Percentiles rank a stretch among this genome's conserved stretches.
phyloP scores from a whole-genome alignment of 1,140 invertebrate species.

The Aleiodes sp. region DNA sequence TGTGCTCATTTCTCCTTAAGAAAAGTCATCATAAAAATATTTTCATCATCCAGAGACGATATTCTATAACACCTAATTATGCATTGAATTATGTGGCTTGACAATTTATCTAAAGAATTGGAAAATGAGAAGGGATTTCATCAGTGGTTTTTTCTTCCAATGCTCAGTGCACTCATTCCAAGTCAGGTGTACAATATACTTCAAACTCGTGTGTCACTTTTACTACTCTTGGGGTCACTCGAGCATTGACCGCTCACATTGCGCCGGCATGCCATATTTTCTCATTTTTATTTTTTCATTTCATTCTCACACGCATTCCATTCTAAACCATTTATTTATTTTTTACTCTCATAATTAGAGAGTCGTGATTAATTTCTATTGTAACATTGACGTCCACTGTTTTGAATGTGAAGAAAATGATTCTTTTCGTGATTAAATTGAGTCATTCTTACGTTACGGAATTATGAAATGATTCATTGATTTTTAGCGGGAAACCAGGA shows the following conservation, averaged over 20 bases:
- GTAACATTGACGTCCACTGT: no score
- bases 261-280: not conserved
- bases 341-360: not conserved
- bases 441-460: not conserved
- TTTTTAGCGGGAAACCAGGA: not conserved
- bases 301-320: conserved; percentile 19
- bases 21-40: no score
- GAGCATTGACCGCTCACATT: conserved; percentile 56
- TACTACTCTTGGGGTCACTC: conserved; percentile 60
- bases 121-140: no score
- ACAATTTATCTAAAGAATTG: no score
- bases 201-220: conserved; percentile 55
- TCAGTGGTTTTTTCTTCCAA: not conserved
- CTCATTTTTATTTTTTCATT: not conserved
- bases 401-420: not conserved
- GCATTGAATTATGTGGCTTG: no score
- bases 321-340: conserved; percentile 25
- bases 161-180: not conserved
- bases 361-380: no score
- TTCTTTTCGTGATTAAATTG: not conserved
- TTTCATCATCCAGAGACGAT: no score
- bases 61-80: no score
- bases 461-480: not conserved
- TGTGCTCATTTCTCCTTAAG: no score
- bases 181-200: conserved; percentile 15